Percentiles rank a stretch among this genome's conserved stretches.
Conservation (phyloP, 1,140 invertebrate genomes). For the Hycleus cichorii region DNA sequence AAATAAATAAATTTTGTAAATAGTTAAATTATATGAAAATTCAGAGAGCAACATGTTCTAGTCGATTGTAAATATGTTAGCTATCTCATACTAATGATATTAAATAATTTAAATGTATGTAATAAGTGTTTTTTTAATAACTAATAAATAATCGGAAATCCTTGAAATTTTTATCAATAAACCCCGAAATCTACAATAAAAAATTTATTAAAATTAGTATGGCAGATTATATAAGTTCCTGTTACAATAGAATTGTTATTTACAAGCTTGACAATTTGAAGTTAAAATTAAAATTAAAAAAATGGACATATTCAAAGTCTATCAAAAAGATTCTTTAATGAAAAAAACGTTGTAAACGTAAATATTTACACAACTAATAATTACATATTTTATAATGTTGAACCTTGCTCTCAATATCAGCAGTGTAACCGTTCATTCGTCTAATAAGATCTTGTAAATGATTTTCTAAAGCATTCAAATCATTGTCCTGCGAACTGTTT, state of each 20-base stretch:
- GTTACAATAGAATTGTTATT: slow-evolving; percentile 9
- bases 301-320: not conserved
- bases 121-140: slow-evolving; percentile 39
- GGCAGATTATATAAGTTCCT: slow-evolving; percentile 8
- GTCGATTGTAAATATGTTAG: slow-evolving; percentile 39
- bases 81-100: slow-evolving; percentile 36
- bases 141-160: slow-evolving; percentile 24
- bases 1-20: slow-evolving; percentile 14
- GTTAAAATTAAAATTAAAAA: not conserved
- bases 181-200: not conserved
- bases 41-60: slow-evolving; percentile 35
- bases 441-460: slow-evolving; percentile 41
- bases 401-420: slow-evolving; percentile 26
- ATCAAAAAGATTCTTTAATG: not conserved
- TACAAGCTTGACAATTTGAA: slow-evolving; percentile 6
- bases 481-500: slow-evolving; percentile 37
- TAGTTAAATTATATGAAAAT: slow-evolving; percentile 16
- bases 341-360: slow-evolving; percentile 1
- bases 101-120: slow-evolving; percentile 36
- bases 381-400: slow-evolving; percentile 34
- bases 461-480: slow-evolving; percentile 31
- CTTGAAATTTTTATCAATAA: slow-evolving; percentile 4
- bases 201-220: slow-evolving; percentile 15
- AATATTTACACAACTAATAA: slow-evolving; percentile 18
- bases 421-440: slow-evolving; percentile 29